Base-by-base conservation (phyloP, 1,140 invertebrate genomes). In the Drosophila novamexicana region DNA sequence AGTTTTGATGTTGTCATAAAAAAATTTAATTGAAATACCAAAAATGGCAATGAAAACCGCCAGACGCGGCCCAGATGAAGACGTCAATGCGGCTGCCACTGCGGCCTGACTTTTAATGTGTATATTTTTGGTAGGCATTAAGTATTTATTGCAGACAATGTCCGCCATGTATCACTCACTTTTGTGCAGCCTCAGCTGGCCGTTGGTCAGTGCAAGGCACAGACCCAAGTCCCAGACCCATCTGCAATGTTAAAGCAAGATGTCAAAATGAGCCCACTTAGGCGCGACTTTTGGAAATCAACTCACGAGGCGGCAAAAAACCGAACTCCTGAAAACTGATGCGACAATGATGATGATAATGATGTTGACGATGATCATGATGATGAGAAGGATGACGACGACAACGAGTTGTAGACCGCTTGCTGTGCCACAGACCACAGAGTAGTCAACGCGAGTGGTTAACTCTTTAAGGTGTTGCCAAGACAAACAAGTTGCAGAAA, bases 21-120 rank as follows among this genome's bases (percentile, higher is more conserved):
- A 84, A 89, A 89, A 89, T 89, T 89, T 89, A 89, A 89, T 89
- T 89, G 84, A 89, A 89, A 89, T 89, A 89, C 84, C 84, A 89
- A 89, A 89, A 89, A 89, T 89, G 84, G 84, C 84, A 83, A 89
- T 66, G 84, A 72, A 83, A 82, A 73, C 59, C 79, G 64, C 53
- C 56, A 69, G 67, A 72, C 56, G 22, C 22, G 68, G 49, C 42
- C 57, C 66, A 56, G 71, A 89, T 89, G 85, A 84, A 89, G 84
- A 89, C 82, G 80, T 89, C 84, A 84, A 78, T 69, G 83, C 64
- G 58, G 70, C 79, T 67, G 62, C 61, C 6, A 32, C 37, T 32
- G 53, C 40, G 32, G 50, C 22, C 57, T 81, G 84, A 77, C 80
- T 89, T 84, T 89, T 89, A 89, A 89, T 89, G 84, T 84, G 85